phyloP scores from a whole-genome alignment of 2,888 invertebrate genomes.

The Dryobota labecula region DNA sequence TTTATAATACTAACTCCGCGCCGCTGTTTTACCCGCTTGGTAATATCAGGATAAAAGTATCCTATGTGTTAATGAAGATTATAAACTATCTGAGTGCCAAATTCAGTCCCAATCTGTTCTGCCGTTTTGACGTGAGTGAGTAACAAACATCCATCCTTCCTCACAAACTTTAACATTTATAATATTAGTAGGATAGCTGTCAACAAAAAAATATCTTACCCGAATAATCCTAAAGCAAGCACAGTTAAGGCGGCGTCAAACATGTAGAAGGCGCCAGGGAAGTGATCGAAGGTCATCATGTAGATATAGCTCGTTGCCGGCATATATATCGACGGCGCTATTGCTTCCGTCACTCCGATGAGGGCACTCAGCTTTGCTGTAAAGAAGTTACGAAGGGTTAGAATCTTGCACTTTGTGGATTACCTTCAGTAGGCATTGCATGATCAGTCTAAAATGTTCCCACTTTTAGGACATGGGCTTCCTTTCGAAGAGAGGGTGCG shows the following conservation, averaged over 20 bases:
- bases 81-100: too few relatives aligned
- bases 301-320: slow-evolving; percentile 90
- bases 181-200: too few relatives aligned
- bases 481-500: not conserved
- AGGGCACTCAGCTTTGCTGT: slow-evolving; percentile 88
- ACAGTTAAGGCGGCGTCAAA: slow-evolving; percentile 87
- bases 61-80: too few relatives aligned
- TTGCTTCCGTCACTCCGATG: slow-evolving; percentile 90
- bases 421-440: not conserved
- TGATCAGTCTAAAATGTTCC: not conserved
- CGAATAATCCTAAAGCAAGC: slow-evolving; percentile 83
- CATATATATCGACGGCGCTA: slow-evolving; percentile 90
- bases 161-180: too few relatives aligned
- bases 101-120: too few relatives aligned
- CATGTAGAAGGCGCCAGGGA: slow-evolving; percentile 90
- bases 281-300: slow-evolving; percentile 84
- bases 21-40: too few relatives aligned
- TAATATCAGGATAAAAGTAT: too few relatives aligned
- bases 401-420: not conserved
- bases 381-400: slow-evolving; percentile 19
- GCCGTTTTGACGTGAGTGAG: too few relatives aligned
- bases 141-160: too few relatives aligned
- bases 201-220: slow-evolving; percentile 76
- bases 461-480: not conserved
- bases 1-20: not conserved